Evolutionary conservation across 2,888 invertebrate species (phyloP), one percentile per base, ranked within the genome.

Genomic region (Antitype chi): DNA sequence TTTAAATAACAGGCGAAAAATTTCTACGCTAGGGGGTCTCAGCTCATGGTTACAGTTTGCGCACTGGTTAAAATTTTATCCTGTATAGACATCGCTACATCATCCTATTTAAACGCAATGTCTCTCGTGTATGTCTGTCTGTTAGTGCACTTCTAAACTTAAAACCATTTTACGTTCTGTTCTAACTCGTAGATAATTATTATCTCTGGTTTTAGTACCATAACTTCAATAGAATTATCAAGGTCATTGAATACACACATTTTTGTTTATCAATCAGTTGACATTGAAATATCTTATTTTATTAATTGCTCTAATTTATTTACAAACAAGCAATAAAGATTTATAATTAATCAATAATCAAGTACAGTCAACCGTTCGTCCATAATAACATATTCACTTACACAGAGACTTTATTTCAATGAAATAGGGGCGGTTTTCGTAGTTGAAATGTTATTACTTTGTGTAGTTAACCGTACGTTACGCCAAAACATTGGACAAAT

Each of bases 401-500:
- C 0, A 25, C 15, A 57, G 28, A 20, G 3, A 43, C 17, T 74
- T 43, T n/a, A 60, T 43, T 43, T 28, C 28, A 0, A 17, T 15
- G 28, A n/a, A n/a, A 23, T 60, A 74, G 43, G 15, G 2, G 5
- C 0, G 0, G 6, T 59, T 52, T 57, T 76, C 28, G 28, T 2
- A 11, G 1, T 59, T 25, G 8, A 47, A 38, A 11, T 55, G 52
- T n/a, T 23, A 38, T 5, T 47, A 20, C 3, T n/a, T 11, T 17
- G 20, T 74, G 32, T 66, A 69, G 62, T 81, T 73, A 20, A 57
- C 7, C 32, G 20, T 68, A 57, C 62, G 67, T 77, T 79, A 75
- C 38, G 43, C 68, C 63, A 77, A 76, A 84, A 79, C 49, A 57
- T 75, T 63, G 74, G 62, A 67, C 60, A 83, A 84, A 76, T 74